Percentiles rank a stretch among this genome's conserved stretches.
Evolutionary conservation across 2,888 invertebrate genomes (phyloP).

Genomic region (Polietes domitor): DNA sequence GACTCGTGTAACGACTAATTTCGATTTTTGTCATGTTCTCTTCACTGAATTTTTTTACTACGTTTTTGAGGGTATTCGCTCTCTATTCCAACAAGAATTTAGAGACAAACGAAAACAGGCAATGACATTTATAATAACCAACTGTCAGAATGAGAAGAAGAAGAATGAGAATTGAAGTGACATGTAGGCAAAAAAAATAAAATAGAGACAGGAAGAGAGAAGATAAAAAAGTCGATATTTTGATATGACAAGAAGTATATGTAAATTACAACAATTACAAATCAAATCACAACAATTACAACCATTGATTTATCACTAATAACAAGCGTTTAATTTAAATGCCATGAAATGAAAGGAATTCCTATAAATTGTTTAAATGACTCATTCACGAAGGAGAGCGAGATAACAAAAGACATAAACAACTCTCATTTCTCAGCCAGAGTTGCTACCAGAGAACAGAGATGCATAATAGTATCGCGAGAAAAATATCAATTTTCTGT

Average conservation of each 20-base stretch:
- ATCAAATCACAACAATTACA: no score
- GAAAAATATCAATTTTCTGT: no score
- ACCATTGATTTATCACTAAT: background rate
- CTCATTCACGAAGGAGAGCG: background rate
- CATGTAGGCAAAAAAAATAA: no score
- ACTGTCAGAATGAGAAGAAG: conserved; percentile 59
- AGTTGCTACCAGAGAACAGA: background rate
- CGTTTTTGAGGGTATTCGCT: conserved; percentile 58
- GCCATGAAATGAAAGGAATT: no score
- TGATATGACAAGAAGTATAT: no score
- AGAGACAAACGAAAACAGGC: conserved; percentile 46
- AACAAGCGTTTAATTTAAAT: background rate
- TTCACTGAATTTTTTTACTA: conserved; percentile 59
- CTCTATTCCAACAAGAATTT: conserved; percentile 49
- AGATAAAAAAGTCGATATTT: no score
- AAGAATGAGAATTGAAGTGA: background rate
- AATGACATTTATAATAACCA: conserved; percentile 57
- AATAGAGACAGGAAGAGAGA: background rate
- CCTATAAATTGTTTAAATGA: background rate
- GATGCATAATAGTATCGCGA: background rate
- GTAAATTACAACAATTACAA: background rate
- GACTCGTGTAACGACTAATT: conserved; percentile 70
- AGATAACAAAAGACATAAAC: background rate
- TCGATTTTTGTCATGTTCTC: conserved; percentile 68
- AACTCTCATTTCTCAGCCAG: background rate